A percentile compares a stretch with the other conserved stretches of the same genome.
These are phyloP conservation scores for Malthinus flaveolus DNA, from an alignment of 2,888 invertebrate genomes.

Conservation along the genomic window DNA sequence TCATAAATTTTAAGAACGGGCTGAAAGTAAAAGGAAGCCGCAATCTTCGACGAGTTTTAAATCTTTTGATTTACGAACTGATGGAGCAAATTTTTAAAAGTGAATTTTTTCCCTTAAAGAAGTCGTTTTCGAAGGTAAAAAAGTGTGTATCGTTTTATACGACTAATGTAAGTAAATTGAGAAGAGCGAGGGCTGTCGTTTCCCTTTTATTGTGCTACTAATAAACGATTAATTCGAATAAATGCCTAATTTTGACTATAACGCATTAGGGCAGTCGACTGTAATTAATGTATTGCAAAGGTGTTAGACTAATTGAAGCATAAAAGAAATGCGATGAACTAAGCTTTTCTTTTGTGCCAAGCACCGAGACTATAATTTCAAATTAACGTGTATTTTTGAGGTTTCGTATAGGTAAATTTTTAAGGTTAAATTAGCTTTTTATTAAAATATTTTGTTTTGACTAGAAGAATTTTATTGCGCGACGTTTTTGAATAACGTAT, in stretches of 20 bases:
- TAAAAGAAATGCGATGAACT: conserved; percentile 43
- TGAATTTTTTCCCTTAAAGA: conserved; percentile 6
- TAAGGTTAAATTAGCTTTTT: not conserved
- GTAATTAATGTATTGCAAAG: conserved; percentile 43
- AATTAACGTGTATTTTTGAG: not conserved
- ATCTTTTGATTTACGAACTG: conserved; percentile 23
- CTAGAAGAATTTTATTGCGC: not conserved
- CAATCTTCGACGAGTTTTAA: conserved; percentile 19
- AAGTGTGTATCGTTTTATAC: conserved; percentile 12
- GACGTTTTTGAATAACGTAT: not conserved
- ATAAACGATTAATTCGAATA: conserved; percentile 48
- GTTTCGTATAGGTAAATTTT: not conserved
- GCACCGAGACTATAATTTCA: conserved; percentile 2
- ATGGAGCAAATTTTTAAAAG: conserved; percentile 14
- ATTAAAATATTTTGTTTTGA: conserved; percentile 1
- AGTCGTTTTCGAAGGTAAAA: not conserved
- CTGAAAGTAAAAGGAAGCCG: conserved; percentile 21
- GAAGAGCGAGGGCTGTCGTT: conserved; percentile 28
- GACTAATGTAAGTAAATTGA: conserved; percentile 27
- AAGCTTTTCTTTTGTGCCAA: conserved; percentile 42
- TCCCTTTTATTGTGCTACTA: conserved; percentile 33
- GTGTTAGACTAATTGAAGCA: conserved; percentile 41
- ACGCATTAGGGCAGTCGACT: conserved; percentile 34
- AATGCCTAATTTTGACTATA: conserved; percentile 46
- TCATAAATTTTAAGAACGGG: conserved; percentile 46